Evolutionary conservation across 2,113 vertebrate genomes (phyloP), one percentile per base, ranked within the genome.

Genomic region (Carassius gibelio): DNA sequence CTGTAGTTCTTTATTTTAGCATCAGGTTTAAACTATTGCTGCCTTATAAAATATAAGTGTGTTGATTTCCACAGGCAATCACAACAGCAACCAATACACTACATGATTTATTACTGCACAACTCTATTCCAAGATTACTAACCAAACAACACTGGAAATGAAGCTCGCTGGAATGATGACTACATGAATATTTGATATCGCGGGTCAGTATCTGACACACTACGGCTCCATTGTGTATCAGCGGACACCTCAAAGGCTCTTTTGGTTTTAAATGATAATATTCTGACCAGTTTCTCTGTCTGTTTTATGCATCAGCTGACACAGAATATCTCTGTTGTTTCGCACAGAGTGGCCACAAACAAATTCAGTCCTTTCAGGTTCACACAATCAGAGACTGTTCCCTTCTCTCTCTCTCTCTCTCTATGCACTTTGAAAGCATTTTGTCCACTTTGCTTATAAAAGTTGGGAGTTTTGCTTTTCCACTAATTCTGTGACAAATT

Each of bases 401-500:
- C 76, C 17, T 64, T 50, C 5, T 42, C 38, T 42, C 5, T 36
- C 45, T 19, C 6, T 7, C 8, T 42, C 38, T 42, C 6, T 66
- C 19, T 10, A 6, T 11, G 2, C 30, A 55, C 45, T 82, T 82
- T 78, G 50, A 71, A 78, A 69, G 75, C 66, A 38, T 71, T 55
- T 80, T 21, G 45, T 42, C 34, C 68, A 55, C 75, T 75, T 52
- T 52, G 15, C 23, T 52, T n/a, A n/a, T 48, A 45, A 75, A 78
- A 79, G 36, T 62, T 76, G 13, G 15, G 26, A 74, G 66, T 57
- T 75, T 83, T 81, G 77, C 87, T 86, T 82, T 75, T 77, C 64
- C 42, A 68, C 45, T 15, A 30, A 52, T 87, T 30, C 84, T 83
- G 85, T 83, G 87, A 87, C 88, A 89, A 84, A 84, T 78, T 87